Evolutionary conservation across 2,113 vertebrate species (phyloP).

Genomic region (Cariama cristata): DNA sequence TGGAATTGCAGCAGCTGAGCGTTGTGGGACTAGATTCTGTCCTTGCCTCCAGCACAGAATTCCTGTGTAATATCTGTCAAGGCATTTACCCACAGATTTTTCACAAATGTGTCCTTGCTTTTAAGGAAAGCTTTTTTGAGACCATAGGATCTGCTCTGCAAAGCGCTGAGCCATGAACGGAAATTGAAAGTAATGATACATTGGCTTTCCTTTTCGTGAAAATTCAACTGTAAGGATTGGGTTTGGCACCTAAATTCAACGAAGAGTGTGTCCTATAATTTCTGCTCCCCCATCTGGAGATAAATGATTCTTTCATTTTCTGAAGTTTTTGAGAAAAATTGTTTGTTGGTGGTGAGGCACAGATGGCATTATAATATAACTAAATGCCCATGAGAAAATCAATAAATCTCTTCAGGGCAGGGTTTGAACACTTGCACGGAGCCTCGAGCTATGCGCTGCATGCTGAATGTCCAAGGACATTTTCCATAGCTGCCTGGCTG

Average conservation of each 20-base stretch:
- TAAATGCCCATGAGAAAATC: background rate
- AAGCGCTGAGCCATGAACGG: background rate
- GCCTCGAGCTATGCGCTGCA: background rate
- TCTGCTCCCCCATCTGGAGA: background rate
- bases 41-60: slow-evolving; percentile 34
- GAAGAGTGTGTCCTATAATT: background rate
- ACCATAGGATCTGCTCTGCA: background rate
- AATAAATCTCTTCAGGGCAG: background rate
- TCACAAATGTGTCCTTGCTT: background rate
- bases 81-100: background rate
- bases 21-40: slow-evolving; percentile 20
- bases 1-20: slow-evolving; percentile 2
- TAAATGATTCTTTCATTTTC: background rate
- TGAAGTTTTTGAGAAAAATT: background rate
- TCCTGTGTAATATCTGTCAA: background rate
- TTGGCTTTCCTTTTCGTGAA: background rate
- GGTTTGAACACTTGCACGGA: background rate
- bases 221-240: background rate
- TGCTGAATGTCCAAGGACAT: background rate
- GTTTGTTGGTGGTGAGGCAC: background rate
- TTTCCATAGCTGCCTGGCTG: background rate
- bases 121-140: background rate
- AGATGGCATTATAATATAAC: background rate
- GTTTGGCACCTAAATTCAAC: background rate
- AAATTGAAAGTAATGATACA: background rate